Base-by-base conservation (phyloP, 2,888 invertebrate species). In the Tenthredo scrophulariae region DNA sequence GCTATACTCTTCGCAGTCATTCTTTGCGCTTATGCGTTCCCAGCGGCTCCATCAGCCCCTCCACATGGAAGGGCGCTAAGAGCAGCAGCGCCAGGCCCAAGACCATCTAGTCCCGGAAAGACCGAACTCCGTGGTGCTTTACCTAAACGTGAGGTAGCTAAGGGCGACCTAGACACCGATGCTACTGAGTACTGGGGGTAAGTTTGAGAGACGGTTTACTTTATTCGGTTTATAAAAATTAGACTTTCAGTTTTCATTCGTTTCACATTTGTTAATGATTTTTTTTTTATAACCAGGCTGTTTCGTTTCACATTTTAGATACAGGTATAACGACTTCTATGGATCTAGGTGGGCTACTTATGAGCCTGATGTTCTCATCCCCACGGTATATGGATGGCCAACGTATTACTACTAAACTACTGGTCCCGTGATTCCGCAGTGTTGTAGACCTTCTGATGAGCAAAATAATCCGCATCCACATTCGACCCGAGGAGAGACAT, bases 141-240 rank as follows among this genome's bases (percentile, higher is more conserved):
- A 43, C 0, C 0, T 46, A 54, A 26, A 33, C 15, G n/a, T 54
- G n/a, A 6, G 5, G 3, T 26, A 54, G 18, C 26, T 9, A 58
- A 54, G 18, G 18, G 22, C 26, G 79, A 79, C 37, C 58, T 79
- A 18, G 79, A 58, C 18, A 29, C 79, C n/a, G 79, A 79, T n/a
- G 79, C 79, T 33, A 50, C 79, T 0, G 22, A 2, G 18, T 50
- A 79, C 79, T 79, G 58, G 54, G 54, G 54, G 79, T 79, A 54
- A 13, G 26, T 62, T 62, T 62, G 62, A 26, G 22, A 26, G 7
- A 9, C 26, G 3, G 26, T 26, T 62, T 62, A 13, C 62, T 62
- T 62, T 13, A 0, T 62, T 13, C 10, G 10, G 26, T 13, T 4
- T 26, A 13, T 10, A 26, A 62, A 62, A 22, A 26, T 62, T 1